A percentile compares a stretch with the other conserved stretches of the same genome.
These are phyloP conservation scores for Tetragonisca angustula DNA, from an alignment of 2,888 invertebrate genomes.

Conservation along the genomic window DNA sequence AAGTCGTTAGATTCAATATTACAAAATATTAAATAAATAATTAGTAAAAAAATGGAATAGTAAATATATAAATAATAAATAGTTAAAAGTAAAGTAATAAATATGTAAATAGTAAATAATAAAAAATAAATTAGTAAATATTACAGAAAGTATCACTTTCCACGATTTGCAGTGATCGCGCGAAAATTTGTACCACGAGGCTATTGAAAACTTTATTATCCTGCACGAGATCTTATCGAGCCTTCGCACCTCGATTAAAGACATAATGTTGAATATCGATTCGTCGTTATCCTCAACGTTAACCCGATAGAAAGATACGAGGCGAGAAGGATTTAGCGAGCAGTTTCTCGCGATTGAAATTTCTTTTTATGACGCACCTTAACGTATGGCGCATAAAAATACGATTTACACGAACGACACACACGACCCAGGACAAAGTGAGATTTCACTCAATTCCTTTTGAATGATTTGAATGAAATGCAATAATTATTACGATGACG, in stretches of 20 bases:
- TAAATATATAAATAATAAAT: too few relatives aligned
- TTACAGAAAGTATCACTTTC: neutral
- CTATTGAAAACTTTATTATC: slow-evolving; percentile 42
- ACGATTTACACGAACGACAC: neutral
- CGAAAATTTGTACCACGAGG: slow-evolving; percentile 12
- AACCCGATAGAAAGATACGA: neutral
- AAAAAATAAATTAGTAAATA: too few relatives aligned
- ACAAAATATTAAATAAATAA: too few relatives aligned
- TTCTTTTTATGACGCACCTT: neutral
- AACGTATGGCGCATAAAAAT: neutral
- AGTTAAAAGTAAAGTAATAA: too few relatives aligned
- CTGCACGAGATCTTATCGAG: slow-evolving; percentile 49
- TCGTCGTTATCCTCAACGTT: slow-evolving; percentile 23
- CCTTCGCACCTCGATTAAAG: slow-evolving; percentile 35
- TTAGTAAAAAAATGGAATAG: too few relatives aligned
- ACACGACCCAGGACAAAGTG: neutral
- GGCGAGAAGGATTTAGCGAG: too few relatives aligned
- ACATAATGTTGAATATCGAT: slow-evolving; percentile 43
- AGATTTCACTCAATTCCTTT: neutral
- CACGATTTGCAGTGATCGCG: neutral
- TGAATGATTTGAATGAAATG: too few relatives aligned
- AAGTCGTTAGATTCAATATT: slow-evolving; percentile 4
- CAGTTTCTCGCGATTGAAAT: neutral
- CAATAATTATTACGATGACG: too few relatives aligned
- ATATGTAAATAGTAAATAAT: too few relatives aligned